Evolutionary conservation across 2,888 invertebrate species (phyloP).

Genomic region (Rhyacophila evoluta): DNA sequence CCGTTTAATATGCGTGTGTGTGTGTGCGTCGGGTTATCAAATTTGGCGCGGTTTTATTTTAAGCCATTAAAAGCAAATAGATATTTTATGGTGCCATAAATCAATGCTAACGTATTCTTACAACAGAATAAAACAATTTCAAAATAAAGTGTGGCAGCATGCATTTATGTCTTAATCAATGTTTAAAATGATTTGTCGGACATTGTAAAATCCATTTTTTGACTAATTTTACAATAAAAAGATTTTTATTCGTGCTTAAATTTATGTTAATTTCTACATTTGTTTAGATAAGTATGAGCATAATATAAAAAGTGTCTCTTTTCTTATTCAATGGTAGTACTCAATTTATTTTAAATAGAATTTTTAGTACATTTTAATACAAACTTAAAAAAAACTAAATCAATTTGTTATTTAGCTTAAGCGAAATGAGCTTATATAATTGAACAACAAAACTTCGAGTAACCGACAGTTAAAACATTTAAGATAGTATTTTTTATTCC

Average conservation of each 20-base stretch:
- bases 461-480: too few species aligned
- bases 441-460: too few species aligned
- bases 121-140: conserved; percentile 14
- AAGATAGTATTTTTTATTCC: too few species aligned
- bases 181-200: conserved; percentile 5
- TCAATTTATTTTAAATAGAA: too few species aligned
- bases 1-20: not conserved
- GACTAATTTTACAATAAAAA: conserved; percentile 19
- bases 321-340: too few species aligned
- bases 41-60: conserved; percentile 8
- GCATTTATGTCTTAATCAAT: conserved; percentile 21
- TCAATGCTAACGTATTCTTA: conserved; percentile 27
- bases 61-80: conserved; percentile 35
- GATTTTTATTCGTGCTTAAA: not conserved
- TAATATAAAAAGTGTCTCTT: too few species aligned
- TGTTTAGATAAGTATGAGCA: too few species aligned
- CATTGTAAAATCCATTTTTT: not conserved
- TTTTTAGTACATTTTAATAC: too few species aligned
- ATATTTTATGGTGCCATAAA: conserved; percentile 30
- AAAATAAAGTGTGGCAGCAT: conserved; percentile 22
- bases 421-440: too few species aligned
- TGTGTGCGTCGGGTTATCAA: conserved; percentile 20
- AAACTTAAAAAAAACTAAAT: too few species aligned
- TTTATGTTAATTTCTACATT: not conserved
- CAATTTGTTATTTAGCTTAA: too few species aligned